Base-by-base conservation (phyloP, 2,113 vertebrate genomes). In the Paraplagusia blochii region DNA sequence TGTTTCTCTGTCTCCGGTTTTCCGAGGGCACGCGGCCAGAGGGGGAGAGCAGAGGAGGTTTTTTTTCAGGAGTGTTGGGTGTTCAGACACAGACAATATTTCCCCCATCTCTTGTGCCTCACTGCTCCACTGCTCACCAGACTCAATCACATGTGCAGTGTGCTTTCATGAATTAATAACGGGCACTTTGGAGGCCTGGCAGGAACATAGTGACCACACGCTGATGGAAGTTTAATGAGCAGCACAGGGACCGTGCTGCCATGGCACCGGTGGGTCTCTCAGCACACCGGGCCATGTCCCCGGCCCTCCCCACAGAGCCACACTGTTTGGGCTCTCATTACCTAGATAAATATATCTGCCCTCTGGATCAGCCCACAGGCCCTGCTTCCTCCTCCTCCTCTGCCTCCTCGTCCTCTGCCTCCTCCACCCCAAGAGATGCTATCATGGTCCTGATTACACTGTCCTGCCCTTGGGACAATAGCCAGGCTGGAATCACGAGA, bases 131-230 rank as follows among this genome's bases (percentile, higher is more conserved):
- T 83, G 93, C 92, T 95, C 89, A 83, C 90, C 83, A 85, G 92
- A 92, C 93, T 93, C 92, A 90, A 92, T 95, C 94, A 90, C 87
- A 87, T 84, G 90, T 85, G 90, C 86, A 71, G 85, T 90, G 91
- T 86, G 85, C 92, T 93, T 92, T 93, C 93, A 95, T 95, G 93
- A 95, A 95, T 95, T 95, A 95, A 94, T 94, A 93, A 95, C 89
- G 78, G 90, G 90, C 93, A 90, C 92, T 92, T 92, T 90, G 90
- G 92, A 90, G 86, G 88, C 88, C 90, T 90, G 85, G 91, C 63
- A 69, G 90, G 88, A 77, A 84, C 83, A 81, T 57, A 75, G 85
- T 85, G 83, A 81, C 83, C 89, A 92, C 91, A 89, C 88, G 87
- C 91, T 90, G 92, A 93, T 87, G 89, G 91, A 91, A 85, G 85